phyloP scores from a whole-genome alignment of 1,140 invertebrate species.

The Drosophila triauraria region DNA sequence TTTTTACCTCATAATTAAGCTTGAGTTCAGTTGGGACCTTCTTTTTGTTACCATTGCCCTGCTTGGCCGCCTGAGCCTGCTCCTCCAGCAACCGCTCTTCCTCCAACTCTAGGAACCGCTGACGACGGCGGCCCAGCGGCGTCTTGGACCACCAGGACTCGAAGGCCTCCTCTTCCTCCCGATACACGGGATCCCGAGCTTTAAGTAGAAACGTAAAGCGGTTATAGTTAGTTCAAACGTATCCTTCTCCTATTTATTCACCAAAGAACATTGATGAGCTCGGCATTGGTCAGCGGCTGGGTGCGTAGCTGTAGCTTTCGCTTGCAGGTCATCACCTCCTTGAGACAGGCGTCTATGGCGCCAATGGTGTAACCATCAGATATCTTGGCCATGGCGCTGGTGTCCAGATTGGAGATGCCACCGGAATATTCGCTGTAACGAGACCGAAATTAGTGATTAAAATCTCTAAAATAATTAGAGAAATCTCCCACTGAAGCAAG shows the following conservation, averaged over 20 bases:
- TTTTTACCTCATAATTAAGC: background rate
- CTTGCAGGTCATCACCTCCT: constrained; percentile 94
- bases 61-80: constrained; percentile 81
- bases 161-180: constrained; percentile 86
- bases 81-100: constrained; percentile 85
- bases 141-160: constrained; percentile 89
- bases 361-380: constrained; percentile 96
- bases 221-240: background rate
- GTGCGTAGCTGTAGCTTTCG: constrained; percentile 92
- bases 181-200: constrained; percentile 86
- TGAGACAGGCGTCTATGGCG: constrained; percentile 86
- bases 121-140: constrained; percentile 86
- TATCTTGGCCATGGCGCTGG: constrained; percentile 91
- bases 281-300: constrained; percentile 92
- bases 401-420: constrained; percentile 87
- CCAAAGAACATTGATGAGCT: constrained; percentile 93
- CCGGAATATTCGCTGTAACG: constrained; percentile 86
- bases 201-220: background rate
- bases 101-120: constrained; percentile 87
- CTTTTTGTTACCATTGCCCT: constrained; percentile 81
- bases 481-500: constrained; percentile 86
- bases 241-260: constrained; percentile 57
- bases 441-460: background rate
- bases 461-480: background rate
- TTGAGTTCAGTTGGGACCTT: constrained; percentile 56